phyloP scores from a whole-genome alignment of 2,888 invertebrate species.

The Alitta virens region DNA sequence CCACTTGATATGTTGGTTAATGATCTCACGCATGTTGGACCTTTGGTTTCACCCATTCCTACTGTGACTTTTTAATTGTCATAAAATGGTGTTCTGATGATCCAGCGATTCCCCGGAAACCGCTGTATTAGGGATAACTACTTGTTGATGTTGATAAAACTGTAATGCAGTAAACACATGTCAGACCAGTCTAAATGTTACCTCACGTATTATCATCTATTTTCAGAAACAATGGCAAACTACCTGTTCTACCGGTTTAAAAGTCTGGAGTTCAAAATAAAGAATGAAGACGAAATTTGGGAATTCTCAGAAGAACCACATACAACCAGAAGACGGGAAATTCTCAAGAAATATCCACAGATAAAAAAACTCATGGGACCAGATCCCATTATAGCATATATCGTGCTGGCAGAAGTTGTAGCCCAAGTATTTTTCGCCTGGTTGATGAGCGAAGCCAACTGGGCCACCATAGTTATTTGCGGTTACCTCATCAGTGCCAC shows the following conservation, averaged over 20 bases:
- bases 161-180: too few relatives aligned
- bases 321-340: slow-evolving; percentile 85
- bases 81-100: too few relatives aligned
- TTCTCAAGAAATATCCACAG: slow-evolving; percentile 64
- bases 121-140: too few relatives aligned
- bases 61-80: too few relatives aligned
- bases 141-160: too few relatives aligned
- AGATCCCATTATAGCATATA: slow-evolving; percentile 46
- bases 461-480: slow-evolving; percentile 40
- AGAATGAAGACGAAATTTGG: slow-evolving; percentile 67
- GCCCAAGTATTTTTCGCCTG: slow-evolving; percentile 9
- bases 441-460: slow-evolving; percentile 40
- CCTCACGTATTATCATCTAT: too few relatives aligned
- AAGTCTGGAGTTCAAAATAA: background rate
- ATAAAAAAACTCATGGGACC: slow-evolving; percentile 56
- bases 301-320: slow-evolving; percentile 95
- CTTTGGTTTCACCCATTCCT: too few relatives aligned
- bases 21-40: too few relatives aligned
- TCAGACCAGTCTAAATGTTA: too few relatives aligned
- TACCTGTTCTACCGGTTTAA: slow-evolving; percentile 7
- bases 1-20: too few relatives aligned
- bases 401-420: slow-evolving; percentile 40
- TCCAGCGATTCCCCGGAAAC: too few relatives aligned
- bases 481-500: slow-evolving; percentile 46
- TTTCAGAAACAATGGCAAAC: background rate